These are phyloP conservation scores for Bergia sp. DNA, from an alignment of 92 coral and sea anemone genomes.

Conservation along the genomic window DNA sequence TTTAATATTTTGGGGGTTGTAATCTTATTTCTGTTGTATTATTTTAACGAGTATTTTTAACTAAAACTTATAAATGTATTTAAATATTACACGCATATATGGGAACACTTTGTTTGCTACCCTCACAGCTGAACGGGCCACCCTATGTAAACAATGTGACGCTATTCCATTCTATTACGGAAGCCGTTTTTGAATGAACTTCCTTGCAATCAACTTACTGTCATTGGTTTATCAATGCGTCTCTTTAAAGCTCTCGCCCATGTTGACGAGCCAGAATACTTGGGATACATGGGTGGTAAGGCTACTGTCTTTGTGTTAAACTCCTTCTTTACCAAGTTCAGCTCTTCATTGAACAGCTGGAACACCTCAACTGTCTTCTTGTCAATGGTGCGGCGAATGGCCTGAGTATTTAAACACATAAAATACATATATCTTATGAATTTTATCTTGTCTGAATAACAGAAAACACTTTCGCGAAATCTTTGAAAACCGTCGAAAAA, in stretches of 20 bases:
- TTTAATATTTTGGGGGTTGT: no score
- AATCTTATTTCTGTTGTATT: no score
- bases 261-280: conserved; percentile 91
- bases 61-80: no score
- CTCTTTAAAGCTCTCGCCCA: conserved; percentile 98
- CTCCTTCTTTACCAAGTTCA: conserved; percentile 97
- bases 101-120: no score
- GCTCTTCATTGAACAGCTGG: conserved; percentile 96
- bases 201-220: conserved; percentile 54
- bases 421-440: not conserved
- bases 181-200: not conserved
- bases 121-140: no score
- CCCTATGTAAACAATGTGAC: no score
- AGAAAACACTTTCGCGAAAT: no score
- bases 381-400: conserved; percentile 96
- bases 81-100: no score
- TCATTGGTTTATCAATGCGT: conserved; percentile 97
- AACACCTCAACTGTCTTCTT: conserved; percentile 98
- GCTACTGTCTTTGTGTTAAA: conserved; percentile 95
- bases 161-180: not conserved
- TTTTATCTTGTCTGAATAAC: no score
- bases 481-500: no score
- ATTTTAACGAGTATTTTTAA: no score
- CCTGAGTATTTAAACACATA: conserved; percentile 51
- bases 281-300: conserved; percentile 94